Percentiles rank a stretch among this genome's conserved stretches.
Evolutionary conservation across 2,797 vertebrate species (phyloP).

Genomic region (Trachops cirrhosus): DNA sequence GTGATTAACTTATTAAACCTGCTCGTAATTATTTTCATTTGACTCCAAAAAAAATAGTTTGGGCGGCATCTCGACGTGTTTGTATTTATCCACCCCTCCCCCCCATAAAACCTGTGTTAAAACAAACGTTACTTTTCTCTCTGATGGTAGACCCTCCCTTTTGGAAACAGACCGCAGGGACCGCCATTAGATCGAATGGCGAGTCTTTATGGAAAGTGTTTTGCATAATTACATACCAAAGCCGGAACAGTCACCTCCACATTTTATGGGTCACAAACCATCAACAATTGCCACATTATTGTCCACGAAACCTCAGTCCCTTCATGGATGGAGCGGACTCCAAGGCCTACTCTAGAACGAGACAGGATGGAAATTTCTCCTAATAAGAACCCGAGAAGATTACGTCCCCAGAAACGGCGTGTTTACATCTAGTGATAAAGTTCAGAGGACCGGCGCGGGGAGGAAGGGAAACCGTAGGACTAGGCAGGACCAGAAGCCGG

Average conservation of each 20-base stretch:
- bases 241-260: slow-evolving; percentile 99
- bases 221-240: slow-evolving; percentile 99
- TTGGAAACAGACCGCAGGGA: slow-evolving; percentile 94
- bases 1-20: slow-evolving; percentile 78
- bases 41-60: slow-evolving; percentile 69
- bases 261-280: slow-evolving; percentile 99
- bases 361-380: slow-evolving; percentile 91
- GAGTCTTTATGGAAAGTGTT: slow-evolving; percentile 99
- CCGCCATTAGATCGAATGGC: slow-evolving; percentile 99
- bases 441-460: slow-evolving; percentile 86
- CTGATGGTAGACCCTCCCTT: slow-evolving; percentile 89
- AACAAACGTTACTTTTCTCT: slow-evolving; percentile 88
- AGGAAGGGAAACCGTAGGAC: slow-evolving; percentile 78
- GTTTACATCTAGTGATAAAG: slow-evolving; percentile 93
- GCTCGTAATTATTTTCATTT: slow-evolving; percentile 75
- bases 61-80: slow-evolving; percentile 76
- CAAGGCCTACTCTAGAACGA: slow-evolving; percentile 91
- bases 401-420: slow-evolving; percentile 90
- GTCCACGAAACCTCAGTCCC: slow-evolving; percentile 95
- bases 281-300: slow-evolving; percentile 99
- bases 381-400: slow-evolving; percentile 91
- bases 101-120: slow-evolving; percentile 87
- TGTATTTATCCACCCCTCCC: slow-evolving; percentile 80
- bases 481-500: slow-evolving; percentile 81
- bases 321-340: slow-evolving; percentile 90